Base-by-base conservation (phyloP, 1,140 invertebrate genomes). In the Cheumatopsyche charites region DNA sequence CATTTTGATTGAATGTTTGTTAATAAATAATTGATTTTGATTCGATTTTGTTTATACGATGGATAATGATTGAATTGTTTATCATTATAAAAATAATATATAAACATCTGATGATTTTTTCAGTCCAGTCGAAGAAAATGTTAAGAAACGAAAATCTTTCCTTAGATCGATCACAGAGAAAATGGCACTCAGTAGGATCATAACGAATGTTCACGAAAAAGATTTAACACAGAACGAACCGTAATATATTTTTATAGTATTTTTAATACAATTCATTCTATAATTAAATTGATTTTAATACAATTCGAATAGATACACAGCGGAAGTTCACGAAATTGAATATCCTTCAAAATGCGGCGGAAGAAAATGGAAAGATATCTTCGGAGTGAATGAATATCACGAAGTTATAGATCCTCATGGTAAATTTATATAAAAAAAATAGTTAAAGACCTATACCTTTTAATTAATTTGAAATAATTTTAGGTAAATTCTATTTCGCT, bases 401-500 rank as follows among this genome's bases (percentile, higher is more conserved):
- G 5, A 36, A 17, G 42, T 66, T 26, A 66, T 66, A 9, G 43
- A 66, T 47, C 63, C 63, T 23, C 41, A 66, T 23, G 63, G 63
- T 66, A 41, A 5, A 13, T 65, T 19, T 12, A 25, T 23, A 9
- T 23, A n/a, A 15, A 15, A 26, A 15, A 36, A 62, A 29, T 7
- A 26, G n/a, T n/a, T 11, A 62, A 62, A 25, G 3, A 21, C 15
- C 2, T 25, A 29, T 7, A 61, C 19, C 5, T 9, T 25, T 11
- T 3, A 6, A 61, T 61, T 26, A 29, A 9, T 15, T 25, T 25
- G 25, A 29, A 21, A 9, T 61, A 25, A 21, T 21, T 25, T 21
- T 69, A 89, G 90, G 90, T 78, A 84, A 82, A 23, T 79, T 86
- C 19, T 96, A 96, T 80, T 87, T 97, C 36, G 82, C 82, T 0